A percentile compares a stretch with the other conserved stretches of the same genome.
Evolutionary conservation across 2,888 invertebrate species (phyloP).

Genomic region (Volucella bombylans): DNA sequence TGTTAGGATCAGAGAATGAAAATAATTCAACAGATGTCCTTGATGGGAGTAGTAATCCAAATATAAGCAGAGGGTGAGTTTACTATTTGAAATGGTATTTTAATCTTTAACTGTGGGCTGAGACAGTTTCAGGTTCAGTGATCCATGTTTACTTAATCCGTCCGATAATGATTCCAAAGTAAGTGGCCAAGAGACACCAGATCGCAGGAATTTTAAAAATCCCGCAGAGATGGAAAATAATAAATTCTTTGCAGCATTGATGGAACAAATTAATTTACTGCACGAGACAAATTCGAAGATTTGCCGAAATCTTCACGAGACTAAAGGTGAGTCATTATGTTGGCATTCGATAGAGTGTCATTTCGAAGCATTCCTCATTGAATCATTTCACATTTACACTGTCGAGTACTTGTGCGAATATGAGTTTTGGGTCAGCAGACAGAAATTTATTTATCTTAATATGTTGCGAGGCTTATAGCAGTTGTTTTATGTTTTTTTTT

Average conservation of each 20-base stretch:
- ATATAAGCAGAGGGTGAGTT: conserved; percentile 80
- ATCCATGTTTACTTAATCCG: conserved; percentile 82
- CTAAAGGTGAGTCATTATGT: conserved; percentile 84
- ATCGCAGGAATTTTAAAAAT: conserved; percentile 78
- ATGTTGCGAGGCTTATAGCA: conserved; percentile 34
- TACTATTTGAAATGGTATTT: neutral
- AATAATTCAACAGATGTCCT: conserved; percentile 81
- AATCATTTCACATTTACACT: conserved; percentile 48
- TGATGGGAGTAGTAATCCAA: conserved; percentile 81
- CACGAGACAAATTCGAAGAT: conserved; percentile 89
- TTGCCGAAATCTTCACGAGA: conserved; percentile 88
- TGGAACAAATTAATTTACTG: conserved; percentile 88
- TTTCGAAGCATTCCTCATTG: conserved; percentile 6
- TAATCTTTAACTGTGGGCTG: conserved; percentile 50
- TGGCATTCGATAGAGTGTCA: neutral
- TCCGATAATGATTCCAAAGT: conserved; percentile 82
- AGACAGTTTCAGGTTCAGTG: conserved; percentile 81
- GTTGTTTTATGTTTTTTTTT: neutral
- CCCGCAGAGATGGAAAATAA: conserved; percentile 79
- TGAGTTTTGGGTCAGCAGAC: neutral
- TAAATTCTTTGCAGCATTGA: conserved; percentile 83
- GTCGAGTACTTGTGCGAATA: conserved; percentile 30
- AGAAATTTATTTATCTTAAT: neutral
- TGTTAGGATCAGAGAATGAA: conserved; percentile 80
- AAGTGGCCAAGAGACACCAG: conserved; percentile 81